Evolutionary conservation across 1,140 invertebrate genomes (phyloP).

Genomic region (Melipona quadrifasciata): DNA sequence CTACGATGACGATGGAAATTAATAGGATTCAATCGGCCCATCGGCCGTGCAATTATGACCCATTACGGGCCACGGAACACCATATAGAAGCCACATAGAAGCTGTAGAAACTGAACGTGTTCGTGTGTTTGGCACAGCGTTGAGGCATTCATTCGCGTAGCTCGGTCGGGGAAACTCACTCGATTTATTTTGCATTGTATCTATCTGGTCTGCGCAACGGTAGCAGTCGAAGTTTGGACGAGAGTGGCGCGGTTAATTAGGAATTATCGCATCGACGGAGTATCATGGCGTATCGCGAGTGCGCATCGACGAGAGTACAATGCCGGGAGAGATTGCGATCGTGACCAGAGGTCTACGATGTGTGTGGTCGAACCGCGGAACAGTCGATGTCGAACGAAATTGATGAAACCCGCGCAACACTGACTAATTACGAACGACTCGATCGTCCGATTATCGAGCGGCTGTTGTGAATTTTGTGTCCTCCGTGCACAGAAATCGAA

Average conservation of each 20-base stretch:
- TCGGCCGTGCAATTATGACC: slow-evolving; percentile 42
- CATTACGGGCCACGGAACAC: background rate
- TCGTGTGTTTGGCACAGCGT: background rate
- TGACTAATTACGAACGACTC: background rate
- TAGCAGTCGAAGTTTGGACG: no score
- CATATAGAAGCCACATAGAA: no score
- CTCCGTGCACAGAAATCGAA: background rate
- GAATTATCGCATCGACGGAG: background rate
- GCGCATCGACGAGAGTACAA: background rate
- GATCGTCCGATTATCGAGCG: background rate
- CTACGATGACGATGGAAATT: slow-evolving; percentile 18
- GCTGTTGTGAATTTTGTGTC: background rate
- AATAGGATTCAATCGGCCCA: slow-evolving; percentile 44
- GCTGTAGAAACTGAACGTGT: background rate
- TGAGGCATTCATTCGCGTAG: background rate
- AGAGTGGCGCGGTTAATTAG: background rate
- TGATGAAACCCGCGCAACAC: background rate
- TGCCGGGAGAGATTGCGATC: background rate
- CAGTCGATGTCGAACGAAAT: background rate
- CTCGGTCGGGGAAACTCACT: background rate
- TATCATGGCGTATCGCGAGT: background rate
- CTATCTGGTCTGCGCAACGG: background rate
- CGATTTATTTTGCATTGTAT: background rate
- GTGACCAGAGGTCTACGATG: background rate
- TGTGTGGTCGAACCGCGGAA: background rate